A percentile compares a stretch with the other conserved stretches of the same genome.
Conservation (phyloP, 2,113 vertebrate genomes). For the Motacilla alba region DNA sequence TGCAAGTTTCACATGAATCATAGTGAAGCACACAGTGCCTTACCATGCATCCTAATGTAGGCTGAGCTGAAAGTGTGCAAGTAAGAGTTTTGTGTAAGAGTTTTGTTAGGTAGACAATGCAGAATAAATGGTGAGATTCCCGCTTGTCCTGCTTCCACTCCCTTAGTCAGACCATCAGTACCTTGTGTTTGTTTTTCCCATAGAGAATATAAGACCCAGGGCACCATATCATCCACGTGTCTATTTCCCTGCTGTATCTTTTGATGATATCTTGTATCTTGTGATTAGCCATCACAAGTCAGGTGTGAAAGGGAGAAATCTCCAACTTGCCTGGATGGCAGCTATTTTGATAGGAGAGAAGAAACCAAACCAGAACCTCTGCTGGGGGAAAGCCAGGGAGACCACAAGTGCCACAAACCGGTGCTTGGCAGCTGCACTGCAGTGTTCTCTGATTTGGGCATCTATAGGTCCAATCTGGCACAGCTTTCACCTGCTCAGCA, state of each 20-base stretch:
- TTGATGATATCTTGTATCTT: not conserved
- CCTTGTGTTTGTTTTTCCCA: not conserved
- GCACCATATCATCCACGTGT: not conserved
- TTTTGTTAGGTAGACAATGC: not conserved
- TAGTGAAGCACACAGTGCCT: not conserved
- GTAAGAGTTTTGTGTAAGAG: not conserved
- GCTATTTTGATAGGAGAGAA: not conserved
- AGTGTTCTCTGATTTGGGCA: accelerated
- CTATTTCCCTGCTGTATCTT: not conserved
- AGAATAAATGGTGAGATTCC: not conserved
- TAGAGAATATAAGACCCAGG: not conserved
- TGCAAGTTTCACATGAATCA: not conserved
- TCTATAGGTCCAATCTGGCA: not conserved
- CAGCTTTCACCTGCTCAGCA: not conserved
- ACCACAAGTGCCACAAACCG: not conserved
- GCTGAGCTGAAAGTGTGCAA: not conserved
- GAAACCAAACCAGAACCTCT: not conserved
- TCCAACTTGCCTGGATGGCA: not conserved
- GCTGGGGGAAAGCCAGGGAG: not conserved
- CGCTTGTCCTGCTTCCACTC: not conserved
- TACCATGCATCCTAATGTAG: accelerated
- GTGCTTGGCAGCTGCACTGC: not conserved
- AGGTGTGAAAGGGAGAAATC: not conserved
- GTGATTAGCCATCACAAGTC: not conserved
- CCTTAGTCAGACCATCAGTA: not conserved